Conservation (phyloP, 2,113 vertebrate species). For the Otolemur garnettii region DNA sequence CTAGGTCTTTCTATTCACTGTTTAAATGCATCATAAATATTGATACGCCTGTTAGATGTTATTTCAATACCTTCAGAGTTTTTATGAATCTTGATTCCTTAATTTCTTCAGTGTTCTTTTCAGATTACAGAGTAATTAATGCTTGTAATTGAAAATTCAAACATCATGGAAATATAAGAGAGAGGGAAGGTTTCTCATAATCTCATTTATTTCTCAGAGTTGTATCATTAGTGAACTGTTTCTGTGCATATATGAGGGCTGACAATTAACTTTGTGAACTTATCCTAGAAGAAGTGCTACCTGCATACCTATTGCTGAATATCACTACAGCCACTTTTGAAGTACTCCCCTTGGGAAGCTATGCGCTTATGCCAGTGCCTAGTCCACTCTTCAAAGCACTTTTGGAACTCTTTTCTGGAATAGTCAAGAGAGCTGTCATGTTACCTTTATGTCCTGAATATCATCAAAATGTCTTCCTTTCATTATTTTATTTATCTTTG, state of each 20-base stretch:
- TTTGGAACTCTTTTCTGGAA: no score
- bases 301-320: no score
- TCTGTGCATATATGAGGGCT: not conserved
- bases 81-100: slow-evolving; percentile 32
- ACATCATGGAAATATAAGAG: not conserved
- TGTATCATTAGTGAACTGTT: not conserved
- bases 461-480: no score
- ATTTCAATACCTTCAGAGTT: not conserved
- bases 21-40: not conserved
- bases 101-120: not conserved
- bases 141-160: not conserved
- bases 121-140: slow-evolving; percentile 7
- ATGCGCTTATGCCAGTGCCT: no score
- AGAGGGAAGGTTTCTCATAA: not conserved
- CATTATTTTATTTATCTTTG: no score
- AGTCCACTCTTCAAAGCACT: no score
- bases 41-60: not conserved
- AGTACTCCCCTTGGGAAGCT: no score
- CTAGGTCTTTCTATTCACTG: not conserved
- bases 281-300: no score
- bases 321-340: no score
- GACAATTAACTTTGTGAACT: no score
- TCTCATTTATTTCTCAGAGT: not conserved
- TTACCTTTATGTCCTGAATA: no score
- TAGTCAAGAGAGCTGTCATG: no score